Evolutionary conservation across 2,113 vertebrate genomes (phyloP).

Genomic region (Embiotoca jacksoni): DNA sequence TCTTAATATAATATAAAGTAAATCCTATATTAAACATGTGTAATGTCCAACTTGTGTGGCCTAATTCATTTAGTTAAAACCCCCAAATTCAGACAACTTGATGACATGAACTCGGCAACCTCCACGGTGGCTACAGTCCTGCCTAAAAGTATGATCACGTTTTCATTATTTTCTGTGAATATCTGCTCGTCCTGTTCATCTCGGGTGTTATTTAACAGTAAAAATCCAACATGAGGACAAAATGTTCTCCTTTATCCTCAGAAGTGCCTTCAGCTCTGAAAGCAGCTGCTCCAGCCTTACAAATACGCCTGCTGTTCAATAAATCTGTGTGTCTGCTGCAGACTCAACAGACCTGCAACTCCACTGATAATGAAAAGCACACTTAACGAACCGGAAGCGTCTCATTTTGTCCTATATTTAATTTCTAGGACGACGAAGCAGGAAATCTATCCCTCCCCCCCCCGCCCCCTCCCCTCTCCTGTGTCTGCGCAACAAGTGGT

Average conservation of each 20-base stretch:
- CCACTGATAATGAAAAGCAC: neutral
- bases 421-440: conserved; percentile 60
- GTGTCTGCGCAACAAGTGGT: conserved; percentile 77
- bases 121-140: too few species aligned
- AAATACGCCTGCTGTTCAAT: conserved; percentile 1
- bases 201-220: neutral
- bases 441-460: conserved; percentile 20
- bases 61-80: neutral
- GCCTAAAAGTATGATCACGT: neutral
- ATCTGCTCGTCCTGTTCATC: neutral
- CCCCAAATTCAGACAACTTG: too few species aligned
- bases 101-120: too few species aligned
- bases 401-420: conserved; percentile 39
- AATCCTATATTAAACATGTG: too few species aligned
- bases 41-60: too few species aligned
- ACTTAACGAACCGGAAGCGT: neutral
- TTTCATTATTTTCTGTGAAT: neutral
- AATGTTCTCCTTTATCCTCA: conserved; percentile 36
- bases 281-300: conserved; percentile 18
- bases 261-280: conserved; percentile 29
- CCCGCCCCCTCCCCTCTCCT: conserved; percentile 35
- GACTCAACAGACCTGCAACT: conserved; percentile 1
- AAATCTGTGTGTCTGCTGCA: neutral
- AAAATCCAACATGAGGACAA: conserved; percentile 28
- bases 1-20: too few species aligned